These are phyloP conservation scores for Blastomussa wellsi DNA, from an alignment of 92 coral and sea anemone genomes.

Conservation along the genomic window DNA sequence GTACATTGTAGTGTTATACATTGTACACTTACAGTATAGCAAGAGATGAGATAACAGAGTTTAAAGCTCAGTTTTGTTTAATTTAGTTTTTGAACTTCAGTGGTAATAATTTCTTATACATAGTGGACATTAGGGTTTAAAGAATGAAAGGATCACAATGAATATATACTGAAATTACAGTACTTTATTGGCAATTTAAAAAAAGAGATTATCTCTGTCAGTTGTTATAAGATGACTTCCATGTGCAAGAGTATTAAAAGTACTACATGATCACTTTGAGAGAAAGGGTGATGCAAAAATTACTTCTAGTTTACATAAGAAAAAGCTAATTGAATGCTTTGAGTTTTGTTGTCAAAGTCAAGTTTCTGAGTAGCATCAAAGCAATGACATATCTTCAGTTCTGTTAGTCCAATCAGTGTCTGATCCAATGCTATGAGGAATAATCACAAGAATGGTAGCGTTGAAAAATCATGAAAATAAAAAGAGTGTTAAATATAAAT, in stretches of 20 bases:
- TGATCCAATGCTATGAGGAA: not conserved
- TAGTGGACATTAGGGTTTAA: no score
- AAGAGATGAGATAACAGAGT: not conserved
- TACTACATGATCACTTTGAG: no score
- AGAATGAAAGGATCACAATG: no score
- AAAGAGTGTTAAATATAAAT: not conserved
- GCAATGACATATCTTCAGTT: not conserved
- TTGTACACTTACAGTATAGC: not conserved
- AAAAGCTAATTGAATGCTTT: not conserved
- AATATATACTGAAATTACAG: no score
- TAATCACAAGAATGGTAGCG: not conserved
- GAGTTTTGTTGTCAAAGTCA: not conserved
- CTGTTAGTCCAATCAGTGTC: not conserved
- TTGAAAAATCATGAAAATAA: not conserved
- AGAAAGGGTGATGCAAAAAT: no score
- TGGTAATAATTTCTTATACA: no score
- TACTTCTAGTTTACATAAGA: no score
- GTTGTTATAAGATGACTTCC: no score
- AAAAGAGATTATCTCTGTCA: no score
- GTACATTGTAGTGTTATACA: not conserved
- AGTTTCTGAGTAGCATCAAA: not conserved
- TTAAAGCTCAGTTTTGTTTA: not conserved
- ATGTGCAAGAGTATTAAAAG: no score
- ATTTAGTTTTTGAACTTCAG: not conserved
- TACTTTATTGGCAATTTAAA: no score